Evolutionary conservation across 1,140 invertebrate species (phyloP).

Genomic region (Diorhabda sublineata): DNA sequence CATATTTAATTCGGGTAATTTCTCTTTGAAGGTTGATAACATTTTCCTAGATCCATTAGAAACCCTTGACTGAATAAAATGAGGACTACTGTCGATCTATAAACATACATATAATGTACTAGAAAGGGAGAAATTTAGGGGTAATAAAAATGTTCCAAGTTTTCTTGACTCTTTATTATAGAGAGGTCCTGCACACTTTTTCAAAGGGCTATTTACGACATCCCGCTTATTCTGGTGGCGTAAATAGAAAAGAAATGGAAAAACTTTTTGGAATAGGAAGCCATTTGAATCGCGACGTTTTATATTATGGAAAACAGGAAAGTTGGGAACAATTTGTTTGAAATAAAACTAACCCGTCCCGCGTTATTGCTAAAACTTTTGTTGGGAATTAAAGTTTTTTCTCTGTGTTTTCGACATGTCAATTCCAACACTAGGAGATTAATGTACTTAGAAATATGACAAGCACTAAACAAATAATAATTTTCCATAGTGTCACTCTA

Average conservation of each 20-base stretch:
- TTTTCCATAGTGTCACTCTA: too few relatives aligned
- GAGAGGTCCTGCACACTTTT: conserved; percentile 1
- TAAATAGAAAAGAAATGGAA: conserved; percentile 20
- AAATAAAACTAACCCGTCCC: conserved; percentile 15
- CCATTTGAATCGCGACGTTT: conserved; percentile 13
- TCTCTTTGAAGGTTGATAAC: too few relatives aligned
- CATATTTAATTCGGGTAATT: too few relatives aligned
- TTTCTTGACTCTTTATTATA: conserved; percentile 1
- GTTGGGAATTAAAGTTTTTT: not conserved
- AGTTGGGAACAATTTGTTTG: conserved; percentile 19
- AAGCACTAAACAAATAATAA: too few relatives aligned
- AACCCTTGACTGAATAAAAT: too few relatives aligned
- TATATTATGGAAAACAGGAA: conserved; percentile 21
- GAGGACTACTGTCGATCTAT: not conserved
- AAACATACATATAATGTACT: not conserved
- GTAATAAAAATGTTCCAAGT: conserved; percentile 2
- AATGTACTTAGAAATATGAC: too few relatives aligned
- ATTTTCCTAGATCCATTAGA: too few relatives aligned
- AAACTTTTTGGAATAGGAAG: conserved; percentile 14
- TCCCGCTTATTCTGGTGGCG: conserved; percentile 7
- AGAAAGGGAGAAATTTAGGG: not conserved
- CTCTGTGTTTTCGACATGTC: too few relatives aligned
- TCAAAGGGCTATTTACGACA: conserved; percentile 10
- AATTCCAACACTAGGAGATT: too few relatives aligned
- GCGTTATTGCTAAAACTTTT: conserved; percentile 17